Evolutionary conservation across 2,888 invertebrate genomes (phyloP), one percentile per base, ranked within the genome.

Genomic region (Yponomeuta evonymella): DNA sequence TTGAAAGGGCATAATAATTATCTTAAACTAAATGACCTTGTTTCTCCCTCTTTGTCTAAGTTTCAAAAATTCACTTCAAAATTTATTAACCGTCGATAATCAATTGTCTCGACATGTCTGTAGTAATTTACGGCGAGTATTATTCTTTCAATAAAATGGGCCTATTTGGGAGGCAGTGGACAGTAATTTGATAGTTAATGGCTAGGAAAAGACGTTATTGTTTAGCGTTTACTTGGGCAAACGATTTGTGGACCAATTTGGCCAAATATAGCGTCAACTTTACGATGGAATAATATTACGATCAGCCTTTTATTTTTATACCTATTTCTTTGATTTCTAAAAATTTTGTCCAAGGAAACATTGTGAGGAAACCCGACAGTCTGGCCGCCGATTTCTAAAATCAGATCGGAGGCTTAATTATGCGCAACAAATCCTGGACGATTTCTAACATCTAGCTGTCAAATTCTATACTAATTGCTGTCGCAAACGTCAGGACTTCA

Each of bases 1-100:
- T 15, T 58, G 12, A 12, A 58, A 15, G 15, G 51, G 15, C 51
- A 58, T 79, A 76, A 84, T 85, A 81, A 85, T 83, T 79, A 79
- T 77, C 81, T 80, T 76, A 76, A 81, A 81, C 68, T 48, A 48
- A 68, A 63, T 9, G 63, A 62, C 70, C n/a, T 70, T 70, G 70
- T 63, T 36, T 23, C n/a, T 58, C 51, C 15, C 43, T 12, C 15
- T 58, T 58, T 58, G 51, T 58, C 51, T 58, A 15, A 15, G 51
- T 58, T 58, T 67, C 48, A 9, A 36, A 36, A 48, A 43, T 29
- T 65, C 33, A 67, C 67, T 48, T n/a, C 15, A 9, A n/a, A 48
- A 48, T 67, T 4, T 67, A 67, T 67, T 36, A 36, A 6, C 51
- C 67, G 8, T 29, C 33, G 48, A 67, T 48, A n/a, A 33, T 67